A percentile compares a stretch with the other conserved stretches of the same genome.
Evolutionary conservation across 2,113 vertebrate species (phyloP).

Genomic region (Anhinga rufa): DNA sequence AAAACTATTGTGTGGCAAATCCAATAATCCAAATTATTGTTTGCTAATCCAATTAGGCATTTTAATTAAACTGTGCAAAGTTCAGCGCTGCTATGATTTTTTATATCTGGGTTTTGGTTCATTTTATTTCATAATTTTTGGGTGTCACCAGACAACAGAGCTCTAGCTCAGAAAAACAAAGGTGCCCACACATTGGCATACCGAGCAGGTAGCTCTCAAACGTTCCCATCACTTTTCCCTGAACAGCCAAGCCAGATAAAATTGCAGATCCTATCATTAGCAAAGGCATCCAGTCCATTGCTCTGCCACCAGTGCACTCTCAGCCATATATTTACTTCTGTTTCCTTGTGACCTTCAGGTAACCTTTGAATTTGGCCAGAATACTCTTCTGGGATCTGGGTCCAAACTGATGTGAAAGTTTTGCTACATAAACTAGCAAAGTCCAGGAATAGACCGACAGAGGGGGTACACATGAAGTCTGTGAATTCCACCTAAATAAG

Average conservation of each 20-base stretch:
- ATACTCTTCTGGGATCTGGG: background rate
- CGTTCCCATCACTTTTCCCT: background rate
- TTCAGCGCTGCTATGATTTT: background rate
- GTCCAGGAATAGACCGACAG: background rate
- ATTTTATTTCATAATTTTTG: background rate
- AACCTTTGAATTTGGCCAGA: background rate
- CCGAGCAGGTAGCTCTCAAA: background rate
- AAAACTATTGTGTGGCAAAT: background rate
- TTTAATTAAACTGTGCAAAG: constrained; percentile 21
- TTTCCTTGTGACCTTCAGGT: background rate
- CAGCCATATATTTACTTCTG: background rate
- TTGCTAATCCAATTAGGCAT: constrained; percentile 11
- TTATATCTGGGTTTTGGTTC: background rate
- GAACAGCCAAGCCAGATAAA: background rate
- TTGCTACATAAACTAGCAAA: background rate
- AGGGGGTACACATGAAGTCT: background rate
- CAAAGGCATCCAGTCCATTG: background rate
- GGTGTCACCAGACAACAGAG: background rate
- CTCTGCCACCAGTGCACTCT: background rate
- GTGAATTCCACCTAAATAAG: background rate
- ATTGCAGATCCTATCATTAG: background rate
- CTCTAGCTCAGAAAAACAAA: constrained; percentile 3
- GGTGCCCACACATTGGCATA: background rate
- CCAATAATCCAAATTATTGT: constrained; percentile 26
- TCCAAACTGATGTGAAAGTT: background rate